Base-by-base conservation (phyloP, 2,888 invertebrate species). In the Meta bourneti region DNA sequence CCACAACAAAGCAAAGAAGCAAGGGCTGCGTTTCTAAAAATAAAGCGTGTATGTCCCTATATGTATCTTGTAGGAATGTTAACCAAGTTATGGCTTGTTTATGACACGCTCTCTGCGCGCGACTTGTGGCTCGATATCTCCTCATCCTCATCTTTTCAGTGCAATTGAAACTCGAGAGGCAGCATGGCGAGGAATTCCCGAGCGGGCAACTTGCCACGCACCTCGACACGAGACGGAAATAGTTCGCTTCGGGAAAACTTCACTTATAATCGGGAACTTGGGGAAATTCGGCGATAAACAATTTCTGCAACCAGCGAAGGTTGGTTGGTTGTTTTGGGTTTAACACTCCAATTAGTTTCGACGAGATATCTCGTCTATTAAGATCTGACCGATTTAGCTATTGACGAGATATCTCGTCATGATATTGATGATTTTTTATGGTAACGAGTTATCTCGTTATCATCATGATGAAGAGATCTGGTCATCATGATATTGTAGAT, bases 1-100 rank as follows among this genome's bases (percentile, higher is more conserved):
- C 19, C 13, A 84, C 69, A 16, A 61, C 20, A 48, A 69, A 20
- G 51, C 72, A 79, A 69, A 85, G 54, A 51, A 90, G 16, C 11
- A 90, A 34, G 1, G 84, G 20, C 0, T 52, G 72, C 54, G 84
- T 16, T 20, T 69, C 84, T 51, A 80, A 69, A 52, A 90, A 80
- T 72, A 90, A 84, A 9, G 54, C 80, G 54, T 74, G 77, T 20
- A 90, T 84, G 79, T 90, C 79, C 72, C 80, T 84, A 51, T 84
- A 84, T 90, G 79, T 90, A 74, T 84, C 84, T 61, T 85, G 84
- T 80, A 90, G 69, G 90, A 90, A 90, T 80, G 90, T 90, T 49
- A 90, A 74, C n/a, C 72, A 54, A 72, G 79, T 90, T 16, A 90
- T 7, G n/a, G 69, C 49, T 72, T 90, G 74, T 85, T 90, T 90